Evolutionary conservation across 2,888 invertebrate species (phyloP).

Genomic region (Troides oblongomaculatus): DNA sequence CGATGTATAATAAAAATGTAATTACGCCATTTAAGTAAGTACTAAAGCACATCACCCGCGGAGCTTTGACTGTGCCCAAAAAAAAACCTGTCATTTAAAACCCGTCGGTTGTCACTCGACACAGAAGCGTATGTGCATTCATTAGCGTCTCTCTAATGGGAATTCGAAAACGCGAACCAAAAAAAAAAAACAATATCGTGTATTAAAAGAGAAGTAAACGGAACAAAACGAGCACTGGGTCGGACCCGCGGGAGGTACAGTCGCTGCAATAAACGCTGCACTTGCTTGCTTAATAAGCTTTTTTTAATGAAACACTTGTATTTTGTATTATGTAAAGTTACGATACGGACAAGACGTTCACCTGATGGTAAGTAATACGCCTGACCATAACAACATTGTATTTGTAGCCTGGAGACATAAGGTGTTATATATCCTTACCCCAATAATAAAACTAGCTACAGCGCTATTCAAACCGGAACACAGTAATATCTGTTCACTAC

Average conservation of each 20-base stretch:
- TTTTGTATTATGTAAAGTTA: no score
- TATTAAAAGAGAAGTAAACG: conserved; percentile 47
- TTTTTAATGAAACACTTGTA: no score
- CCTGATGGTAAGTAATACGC: no score
- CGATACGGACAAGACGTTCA: no score
- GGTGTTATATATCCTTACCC: no score
- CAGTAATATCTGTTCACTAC: no score
- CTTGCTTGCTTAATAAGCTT: not conserved
- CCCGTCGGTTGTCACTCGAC: conserved; percentile 39
- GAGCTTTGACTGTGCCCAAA: conserved; percentile 30
- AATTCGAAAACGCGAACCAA: conserved; percentile 57
- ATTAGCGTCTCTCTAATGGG: conserved; percentile 53
- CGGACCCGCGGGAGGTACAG: conserved; percentile 39
- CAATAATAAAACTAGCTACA: no score
- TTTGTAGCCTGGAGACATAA: no score
- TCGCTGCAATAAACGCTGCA: conserved; percentile 17
- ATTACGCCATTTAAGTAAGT: conserved; percentile 1
- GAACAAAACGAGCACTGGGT: conserved; percentile 35
- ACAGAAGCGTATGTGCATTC: conserved; percentile 38
- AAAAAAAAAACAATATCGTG: conserved; percentile 39
- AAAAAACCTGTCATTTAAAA: conserved; percentile 39
- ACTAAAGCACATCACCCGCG: not conserved
- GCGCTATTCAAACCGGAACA: no score
- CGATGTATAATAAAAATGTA: no score
- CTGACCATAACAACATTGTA: no score